phyloP scores from a whole-genome alignment of 2,113 vertebrate species.

The Gallinago undulata region DNA sequence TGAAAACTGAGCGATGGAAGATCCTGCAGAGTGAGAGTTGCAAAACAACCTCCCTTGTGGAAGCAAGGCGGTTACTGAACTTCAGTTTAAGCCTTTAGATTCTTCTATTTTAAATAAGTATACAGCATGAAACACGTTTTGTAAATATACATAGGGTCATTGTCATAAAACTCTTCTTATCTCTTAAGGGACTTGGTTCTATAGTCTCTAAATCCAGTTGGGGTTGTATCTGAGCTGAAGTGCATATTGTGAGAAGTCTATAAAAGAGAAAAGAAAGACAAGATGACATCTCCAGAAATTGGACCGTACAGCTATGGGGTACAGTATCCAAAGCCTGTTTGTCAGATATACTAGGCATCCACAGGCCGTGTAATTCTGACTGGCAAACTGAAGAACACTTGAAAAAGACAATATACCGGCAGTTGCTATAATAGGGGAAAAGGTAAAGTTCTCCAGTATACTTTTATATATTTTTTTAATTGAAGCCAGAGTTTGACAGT shows the following conservation, averaged over 20 bases:
- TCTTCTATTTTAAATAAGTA: neutral
- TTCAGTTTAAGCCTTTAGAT: neutral
- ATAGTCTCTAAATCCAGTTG: neutral
- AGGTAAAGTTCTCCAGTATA: neutral
- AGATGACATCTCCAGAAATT: neutral
- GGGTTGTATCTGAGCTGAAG: neutral
- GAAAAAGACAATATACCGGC: neutral
- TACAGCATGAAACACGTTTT: neutral
- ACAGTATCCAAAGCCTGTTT: neutral
- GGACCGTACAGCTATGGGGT: neutral
- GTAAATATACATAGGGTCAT: neutral
- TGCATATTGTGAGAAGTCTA: neutral
- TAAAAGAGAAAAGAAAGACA: neutral
- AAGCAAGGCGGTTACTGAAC: neutral
- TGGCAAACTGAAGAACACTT: neutral
- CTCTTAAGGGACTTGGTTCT: neutral
- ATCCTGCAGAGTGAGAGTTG: neutral
- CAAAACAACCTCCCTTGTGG: constrained; percentile 4
- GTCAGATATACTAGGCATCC: neutral
- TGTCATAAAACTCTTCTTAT: neutral
- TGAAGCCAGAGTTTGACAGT: neutral
- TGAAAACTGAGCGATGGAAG: neutral
- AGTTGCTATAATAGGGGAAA: neutral
- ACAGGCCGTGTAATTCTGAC: neutral
- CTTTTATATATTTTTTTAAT: neutral